These are phyloP conservation scores for Mobula hypostoma DNA, from an alignment of 2,113 vertebrate genomes.

Conservation along the genomic window DNA sequence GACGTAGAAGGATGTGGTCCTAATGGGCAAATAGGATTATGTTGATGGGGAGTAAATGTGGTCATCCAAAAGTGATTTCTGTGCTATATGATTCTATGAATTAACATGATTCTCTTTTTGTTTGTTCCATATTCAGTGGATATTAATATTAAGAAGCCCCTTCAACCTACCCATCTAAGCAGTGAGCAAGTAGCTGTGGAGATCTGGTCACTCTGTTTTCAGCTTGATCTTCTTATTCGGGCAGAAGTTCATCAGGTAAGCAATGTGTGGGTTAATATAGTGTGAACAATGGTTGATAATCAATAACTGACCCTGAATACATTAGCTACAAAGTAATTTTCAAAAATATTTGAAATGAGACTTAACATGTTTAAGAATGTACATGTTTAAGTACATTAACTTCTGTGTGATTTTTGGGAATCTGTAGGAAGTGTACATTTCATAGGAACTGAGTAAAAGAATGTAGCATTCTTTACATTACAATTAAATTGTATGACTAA, in stretches of 20 bases:
- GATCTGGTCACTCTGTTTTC: conserved; percentile 65
- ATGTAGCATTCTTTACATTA: not conserved
- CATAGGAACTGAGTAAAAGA: not conserved
- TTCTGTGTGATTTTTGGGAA: not conserved
- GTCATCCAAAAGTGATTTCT: not conserved
- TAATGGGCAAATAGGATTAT: not conserved
- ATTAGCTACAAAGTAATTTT: not conserved
- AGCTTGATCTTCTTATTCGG: conserved; percentile 67
- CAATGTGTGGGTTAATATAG: not conserved
- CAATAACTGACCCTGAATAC: not conserved
- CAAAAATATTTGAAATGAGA: not conserved
- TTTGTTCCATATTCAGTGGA: conserved; percentile 49
- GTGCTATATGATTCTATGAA: not conserved
- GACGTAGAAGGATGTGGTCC: no score
- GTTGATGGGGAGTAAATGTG: not conserved
- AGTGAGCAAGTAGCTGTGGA: conserved; percentile 66
- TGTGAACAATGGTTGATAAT: not conserved
- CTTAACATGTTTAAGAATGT: not conserved
- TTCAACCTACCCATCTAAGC: conserved; percentile 60
- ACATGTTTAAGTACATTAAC: not conserved
- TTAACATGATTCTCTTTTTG: conserved; percentile 1
- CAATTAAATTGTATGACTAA: not conserved
- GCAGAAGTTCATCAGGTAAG: conserved; percentile 65
- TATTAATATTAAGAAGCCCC: conserved; percentile 60
- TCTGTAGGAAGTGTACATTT: not conserved